phyloP scores from a whole-genome alignment of 2,888 invertebrate species.

The Synergus laeviventris region DNA sequence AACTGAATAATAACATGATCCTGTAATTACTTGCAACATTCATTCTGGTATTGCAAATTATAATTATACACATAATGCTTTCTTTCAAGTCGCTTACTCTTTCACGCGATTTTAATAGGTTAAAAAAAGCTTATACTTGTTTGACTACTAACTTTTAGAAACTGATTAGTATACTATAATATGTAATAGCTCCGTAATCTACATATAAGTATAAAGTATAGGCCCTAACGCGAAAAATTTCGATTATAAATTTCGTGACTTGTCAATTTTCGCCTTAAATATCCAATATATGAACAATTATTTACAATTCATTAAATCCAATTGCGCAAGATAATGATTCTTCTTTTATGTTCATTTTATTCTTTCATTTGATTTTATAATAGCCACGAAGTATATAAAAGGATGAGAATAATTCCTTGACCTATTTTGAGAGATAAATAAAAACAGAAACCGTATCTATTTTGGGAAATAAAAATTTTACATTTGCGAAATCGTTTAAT shows the following conservation, averaged over 20 bases:
- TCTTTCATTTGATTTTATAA: no score
- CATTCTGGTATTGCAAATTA: background rate
- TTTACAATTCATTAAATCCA: no score
- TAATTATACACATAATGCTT: conserved; percentile 17
- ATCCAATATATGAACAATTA: no score
- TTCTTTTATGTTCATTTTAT: no score
- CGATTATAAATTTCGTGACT: background rate
- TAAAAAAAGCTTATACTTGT: conserved; percentile 22
- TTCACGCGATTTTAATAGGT: conserved; percentile 16
- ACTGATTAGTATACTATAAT: background rate
- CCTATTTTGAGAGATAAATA: no score
- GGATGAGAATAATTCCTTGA: no score
- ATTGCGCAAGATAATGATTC: no score
- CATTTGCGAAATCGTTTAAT: no score
- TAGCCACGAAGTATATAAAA: no score
- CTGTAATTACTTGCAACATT: conserved; percentile 6
- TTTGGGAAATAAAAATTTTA: no score
- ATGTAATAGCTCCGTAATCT: background rate
- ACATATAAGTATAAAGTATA: no score
- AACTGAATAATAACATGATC: conserved; percentile 4
- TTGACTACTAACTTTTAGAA: conserved; percentile 10
- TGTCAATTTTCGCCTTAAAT: background rate
- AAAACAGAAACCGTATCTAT: no score
- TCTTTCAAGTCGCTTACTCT: background rate
- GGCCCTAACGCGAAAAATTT: background rate